phyloP scores from a whole-genome alignment of 2,888 invertebrate species.

The Ennomos quercinarius region DNA sequence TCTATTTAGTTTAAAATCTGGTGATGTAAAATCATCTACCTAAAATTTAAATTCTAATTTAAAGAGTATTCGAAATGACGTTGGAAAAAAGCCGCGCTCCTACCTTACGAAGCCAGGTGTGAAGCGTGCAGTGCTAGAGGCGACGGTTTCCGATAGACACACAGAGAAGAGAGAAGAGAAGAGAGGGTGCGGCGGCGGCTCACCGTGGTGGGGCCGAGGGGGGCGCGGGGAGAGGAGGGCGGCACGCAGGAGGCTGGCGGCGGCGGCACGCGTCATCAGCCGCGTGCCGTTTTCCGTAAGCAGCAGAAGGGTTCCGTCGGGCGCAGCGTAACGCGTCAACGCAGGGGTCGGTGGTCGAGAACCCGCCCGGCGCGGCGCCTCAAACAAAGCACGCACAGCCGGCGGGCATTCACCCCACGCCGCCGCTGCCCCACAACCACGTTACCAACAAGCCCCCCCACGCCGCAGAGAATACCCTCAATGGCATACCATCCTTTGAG shows the following conservation, averaged over 20 bases:
- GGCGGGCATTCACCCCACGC: conserved; percentile 80
- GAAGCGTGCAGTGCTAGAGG: conserved; percentile 83
- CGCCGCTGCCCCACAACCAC: conserved; percentile 82
- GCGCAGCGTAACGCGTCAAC: conserved; percentile 86
- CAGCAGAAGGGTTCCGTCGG: conserved; percentile 87
- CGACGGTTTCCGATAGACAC: conserved; percentile 80
- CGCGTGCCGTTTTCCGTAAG: conserved; percentile 88
- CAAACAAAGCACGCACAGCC: conserved; percentile 84
- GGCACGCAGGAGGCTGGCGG: conserved; percentile 82
- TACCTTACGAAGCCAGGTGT: conserved; percentile 79
- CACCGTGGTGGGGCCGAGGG: conserved; percentile 83
- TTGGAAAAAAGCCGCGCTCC: conserved; percentile 65
- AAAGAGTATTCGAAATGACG: conserved; percentile 28
- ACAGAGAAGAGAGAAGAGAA: conserved; percentile 74
- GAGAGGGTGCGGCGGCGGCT: conserved; percentile 80
- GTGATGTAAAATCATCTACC: conserved; percentile 28
- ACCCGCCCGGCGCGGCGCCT: conserved; percentile 68
- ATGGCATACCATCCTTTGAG: conserved; percentile 69
- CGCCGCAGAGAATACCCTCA: conserved; percentile 77
- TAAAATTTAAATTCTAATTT: conserved; percentile 13
- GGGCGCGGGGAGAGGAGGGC: conserved; percentile 84
- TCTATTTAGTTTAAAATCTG: conserved; percentile 33
- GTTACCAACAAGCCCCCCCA: conserved; percentile 76
- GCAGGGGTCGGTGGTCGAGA: conserved; percentile 77
- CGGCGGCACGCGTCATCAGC: conserved; percentile 83